Evolutionary conservation across 2,113 vertebrate species (phyloP).

Genomic region (Bos javanicus): DNA sequence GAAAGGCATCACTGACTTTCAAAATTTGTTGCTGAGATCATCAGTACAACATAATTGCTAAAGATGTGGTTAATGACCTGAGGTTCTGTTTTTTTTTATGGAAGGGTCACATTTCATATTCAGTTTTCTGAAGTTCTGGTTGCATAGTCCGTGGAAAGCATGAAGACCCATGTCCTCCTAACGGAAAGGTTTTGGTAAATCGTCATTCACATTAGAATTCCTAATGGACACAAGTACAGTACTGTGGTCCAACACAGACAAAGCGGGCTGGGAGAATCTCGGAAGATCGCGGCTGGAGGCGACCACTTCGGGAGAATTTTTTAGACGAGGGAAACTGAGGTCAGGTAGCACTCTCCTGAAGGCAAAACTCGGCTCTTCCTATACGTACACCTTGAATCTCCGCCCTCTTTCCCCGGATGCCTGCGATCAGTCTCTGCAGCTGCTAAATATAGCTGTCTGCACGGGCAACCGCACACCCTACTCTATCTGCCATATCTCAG

Average conservation of each 20-base stretch:
- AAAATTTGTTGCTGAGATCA: slow-evolving; percentile 13
- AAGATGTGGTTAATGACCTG: not conserved
- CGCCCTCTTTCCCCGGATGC: slow-evolving; percentile 18
- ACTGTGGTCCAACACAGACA: not conserved
- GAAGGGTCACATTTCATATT: slow-evolving; percentile 22
- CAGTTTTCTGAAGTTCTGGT: slow-evolving; percentile 43
- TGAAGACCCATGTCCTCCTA: slow-evolving; percentile 19
- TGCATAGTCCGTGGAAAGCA: slow-evolving; percentile 54
- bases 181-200: slow-evolving; percentile 40
- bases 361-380: not conserved
- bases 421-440: not conserved
- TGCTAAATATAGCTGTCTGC: slow-evolving; percentile 40
- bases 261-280: not conserved
- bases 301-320: not conserved
- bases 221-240: not conserved
- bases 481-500: slow-evolving; percentile 73
- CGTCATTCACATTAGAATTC: slow-evolving; percentile 19
- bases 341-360: not conserved
- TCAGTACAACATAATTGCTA: not conserved
- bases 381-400: not conserved
- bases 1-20: slow-evolving; percentile 19
- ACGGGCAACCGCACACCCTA: slow-evolving; percentile 2
- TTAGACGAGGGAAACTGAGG: not conserved
- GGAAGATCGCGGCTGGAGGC: not conserved
- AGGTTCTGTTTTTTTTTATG: not conserved